Conservation (phyloP, 2,797 vertebrate species). For the Gallinago solitaria region DNA sequence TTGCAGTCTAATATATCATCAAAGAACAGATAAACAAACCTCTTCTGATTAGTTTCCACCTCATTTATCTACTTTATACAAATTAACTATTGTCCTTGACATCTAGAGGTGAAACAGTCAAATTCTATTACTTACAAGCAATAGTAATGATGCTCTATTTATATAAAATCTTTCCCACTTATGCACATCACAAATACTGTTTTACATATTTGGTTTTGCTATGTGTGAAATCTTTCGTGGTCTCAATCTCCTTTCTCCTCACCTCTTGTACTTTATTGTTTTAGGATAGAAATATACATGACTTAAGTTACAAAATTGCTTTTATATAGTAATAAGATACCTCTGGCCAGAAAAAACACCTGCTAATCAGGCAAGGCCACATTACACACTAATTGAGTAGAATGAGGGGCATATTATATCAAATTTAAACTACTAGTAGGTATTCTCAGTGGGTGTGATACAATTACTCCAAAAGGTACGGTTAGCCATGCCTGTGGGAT, state of each 20-base stretch:
- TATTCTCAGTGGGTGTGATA: background rate
- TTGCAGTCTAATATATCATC: slow-evolving; percentile 65
- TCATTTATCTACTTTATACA: slow-evolving; percentile 67
- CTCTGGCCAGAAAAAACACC: background rate
- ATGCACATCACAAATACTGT: background rate
- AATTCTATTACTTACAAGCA: background rate
- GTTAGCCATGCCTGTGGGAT: background rate
- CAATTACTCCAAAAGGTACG: background rate
- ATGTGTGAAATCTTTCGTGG: background rate
- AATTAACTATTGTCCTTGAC: slow-evolving; percentile 66
- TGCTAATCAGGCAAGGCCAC: background rate
- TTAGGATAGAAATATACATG: background rate
- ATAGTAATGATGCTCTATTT: background rate
- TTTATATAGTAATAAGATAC: background rate
- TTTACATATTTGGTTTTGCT: background rate
- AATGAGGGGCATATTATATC: background rate
- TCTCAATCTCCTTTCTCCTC: background rate
- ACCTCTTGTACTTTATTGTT: background rate
- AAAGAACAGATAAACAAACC: slow-evolving; percentile 69
- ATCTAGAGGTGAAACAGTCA: slow-evolving; percentile 35
- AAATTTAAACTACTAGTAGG: background rate
- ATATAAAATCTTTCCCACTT: background rate
- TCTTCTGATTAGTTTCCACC: slow-evolving; percentile 64
- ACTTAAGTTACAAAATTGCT: background rate
- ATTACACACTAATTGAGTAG: background rate